These are phyloP conservation scores for Anagyrus pseudococci DNA, from an alignment of 2,888 invertebrate species.

Conservation along the genomic window DNA sequence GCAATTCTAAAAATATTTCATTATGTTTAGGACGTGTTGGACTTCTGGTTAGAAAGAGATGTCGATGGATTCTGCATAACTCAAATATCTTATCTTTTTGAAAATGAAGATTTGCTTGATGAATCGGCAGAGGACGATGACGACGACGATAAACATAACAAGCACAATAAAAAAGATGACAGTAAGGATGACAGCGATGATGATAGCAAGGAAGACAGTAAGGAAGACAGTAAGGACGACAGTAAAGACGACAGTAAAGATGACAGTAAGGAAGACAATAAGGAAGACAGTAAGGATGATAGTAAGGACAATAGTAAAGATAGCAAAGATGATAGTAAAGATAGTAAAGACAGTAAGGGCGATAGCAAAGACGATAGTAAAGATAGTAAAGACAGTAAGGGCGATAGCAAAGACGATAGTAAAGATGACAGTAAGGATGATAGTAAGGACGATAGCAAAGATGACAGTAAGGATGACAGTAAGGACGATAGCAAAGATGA, in stretches of 20 bases:
- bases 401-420: background rate
- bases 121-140: conserved; percentile 31
- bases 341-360: background rate
- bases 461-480: conserved; percentile 13
- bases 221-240: background rate
- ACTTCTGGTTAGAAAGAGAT: conserved; percentile 48
- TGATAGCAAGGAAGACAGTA: background rate
- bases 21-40: conserved; percentile 42
- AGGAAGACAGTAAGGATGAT: conserved; percentile 2
- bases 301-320: background rate
- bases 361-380: background rate
- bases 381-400: background rate
- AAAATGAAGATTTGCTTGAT: conserved; percentile 42
- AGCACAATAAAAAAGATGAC: conserved; percentile 2
- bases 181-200: background rate
- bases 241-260: background rate
- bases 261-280: conserved; percentile 5
- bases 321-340: conserved; percentile 7
- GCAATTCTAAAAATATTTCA: no score
- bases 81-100: conserved; percentile 46
- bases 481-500: conserved; percentile 11
- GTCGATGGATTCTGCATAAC: conserved; percentile 52
- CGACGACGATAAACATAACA: conserved; percentile 11
- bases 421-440: background rate
- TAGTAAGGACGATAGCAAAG: conserved; percentile 1